A percentile compares a stretch with the other conserved stretches of the same genome.
Evolutionary conservation across 2,888 invertebrate genomes (phyloP).

Genomic region (Agrilus biguttatus): DNA sequence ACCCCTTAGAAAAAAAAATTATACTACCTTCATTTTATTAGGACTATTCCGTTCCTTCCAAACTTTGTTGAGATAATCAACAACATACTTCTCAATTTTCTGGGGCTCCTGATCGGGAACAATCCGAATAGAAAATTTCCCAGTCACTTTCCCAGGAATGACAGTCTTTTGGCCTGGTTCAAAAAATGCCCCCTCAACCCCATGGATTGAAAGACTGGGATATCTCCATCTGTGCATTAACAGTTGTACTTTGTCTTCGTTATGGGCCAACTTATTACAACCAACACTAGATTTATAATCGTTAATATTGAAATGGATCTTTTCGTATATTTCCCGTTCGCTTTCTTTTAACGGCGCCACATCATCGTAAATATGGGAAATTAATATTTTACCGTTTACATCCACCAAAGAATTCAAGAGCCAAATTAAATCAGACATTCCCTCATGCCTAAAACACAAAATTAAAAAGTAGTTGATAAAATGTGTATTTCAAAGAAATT

Average conservation of each 20-base stretch:
- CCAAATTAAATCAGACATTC: slow-evolving; percentile 82
- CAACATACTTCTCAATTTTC: slow-evolving; percentile 67
- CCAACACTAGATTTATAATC: slow-evolving; percentile 66
- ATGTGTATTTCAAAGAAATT: too few species aligned
- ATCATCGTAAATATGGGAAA: slow-evolving; percentile 71
- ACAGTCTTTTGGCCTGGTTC: slow-evolving; percentile 92
- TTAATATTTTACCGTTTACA: slow-evolving; percentile 69
- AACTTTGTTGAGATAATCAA: slow-evolving; percentile 57
- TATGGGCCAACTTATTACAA: slow-evolving; percentile 50
- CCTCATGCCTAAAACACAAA: slow-evolving; percentile 51
- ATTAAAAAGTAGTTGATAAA: not conserved
- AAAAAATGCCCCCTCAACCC: slow-evolving; percentile 85
- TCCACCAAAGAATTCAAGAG: slow-evolving; percentile 74
- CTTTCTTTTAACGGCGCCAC: slow-evolving; percentile 57
- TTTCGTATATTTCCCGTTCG: slow-evolving; percentile 59
- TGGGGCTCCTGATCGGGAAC: slow-evolving; percentile 89
- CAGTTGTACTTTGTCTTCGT: slow-evolving; percentile 65
- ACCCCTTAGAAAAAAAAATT: not conserved
- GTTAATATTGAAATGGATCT: slow-evolving; percentile 74
- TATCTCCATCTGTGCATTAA: slow-evolving; percentile 93
- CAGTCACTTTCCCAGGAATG: slow-evolving; percentile 82
- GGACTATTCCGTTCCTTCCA: slow-evolving; percentile 73
- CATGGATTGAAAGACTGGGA: slow-evolving; percentile 83
- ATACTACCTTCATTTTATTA: slow-evolving; percentile 61
- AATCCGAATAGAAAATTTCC: slow-evolving; percentile 92